A percentile compares a stretch with the other conserved stretches of the same genome.
Evolutionary conservation across 2,888 invertebrate species (phyloP).

Genomic region (Mellilla xanthometata): DNA sequence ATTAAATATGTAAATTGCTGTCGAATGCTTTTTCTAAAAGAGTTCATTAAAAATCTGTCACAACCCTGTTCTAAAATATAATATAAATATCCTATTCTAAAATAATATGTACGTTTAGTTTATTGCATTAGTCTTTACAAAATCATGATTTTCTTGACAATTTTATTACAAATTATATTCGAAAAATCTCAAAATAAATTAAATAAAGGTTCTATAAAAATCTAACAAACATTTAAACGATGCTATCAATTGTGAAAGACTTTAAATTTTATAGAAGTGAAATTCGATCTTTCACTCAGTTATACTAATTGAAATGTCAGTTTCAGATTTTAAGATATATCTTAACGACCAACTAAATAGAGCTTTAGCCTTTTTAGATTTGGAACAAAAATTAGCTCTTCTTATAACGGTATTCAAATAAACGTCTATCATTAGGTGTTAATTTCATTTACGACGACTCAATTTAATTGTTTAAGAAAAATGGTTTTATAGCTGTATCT

Average conservation of each 20-base stretch:
- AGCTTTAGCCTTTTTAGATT: not conserved
- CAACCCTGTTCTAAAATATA: no score
- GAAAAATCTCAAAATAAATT: not conserved
- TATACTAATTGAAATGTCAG: constrained; percentile 13
- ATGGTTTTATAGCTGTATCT: constrained; percentile 38
- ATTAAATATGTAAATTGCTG: no score
- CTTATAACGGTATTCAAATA: constrained; percentile 25
- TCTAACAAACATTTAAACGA: no score
- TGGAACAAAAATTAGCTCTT: constrained; percentile 10
- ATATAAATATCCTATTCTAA: no score
- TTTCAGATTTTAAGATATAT: constrained; percentile 8
- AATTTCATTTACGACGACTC: constrained; percentile 40
- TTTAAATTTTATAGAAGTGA: constrained; percentile 3
- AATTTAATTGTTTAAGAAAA: constrained; percentile 43
- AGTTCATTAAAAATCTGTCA: no score
- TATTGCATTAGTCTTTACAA: not conserved
- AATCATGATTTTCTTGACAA: no score
- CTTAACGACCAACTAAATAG: constrained; percentile 16
- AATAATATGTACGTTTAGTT: no score
- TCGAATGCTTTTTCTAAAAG: no score
- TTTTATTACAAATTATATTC: not conserved
- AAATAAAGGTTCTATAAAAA: not conserved
- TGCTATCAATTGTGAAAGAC: no score
- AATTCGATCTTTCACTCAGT: constrained; percentile 12
- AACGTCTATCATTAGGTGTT: constrained; percentile 38